Evolutionary conservation across 2,888 invertebrate genomes (phyloP), one percentile per base, ranked within the genome.

Genomic region (Eupithecia abbreviata): DNA sequence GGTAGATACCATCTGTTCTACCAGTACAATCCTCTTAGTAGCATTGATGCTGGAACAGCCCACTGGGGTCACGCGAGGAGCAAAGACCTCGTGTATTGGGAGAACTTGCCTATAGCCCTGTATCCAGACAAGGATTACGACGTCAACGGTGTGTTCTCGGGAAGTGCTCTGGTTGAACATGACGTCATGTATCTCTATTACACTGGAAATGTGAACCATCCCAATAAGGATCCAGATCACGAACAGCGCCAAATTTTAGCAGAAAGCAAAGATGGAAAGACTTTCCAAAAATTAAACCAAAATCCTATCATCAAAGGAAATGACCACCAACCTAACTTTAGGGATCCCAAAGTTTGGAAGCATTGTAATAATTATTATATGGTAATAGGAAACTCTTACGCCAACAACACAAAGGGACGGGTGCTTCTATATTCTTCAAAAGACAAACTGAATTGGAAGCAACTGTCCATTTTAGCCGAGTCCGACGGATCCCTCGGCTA

Each of bases 1-100:
- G 85, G 88, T 2, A 87, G 89, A 18, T 96, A 93, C 79, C 96
- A 96, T 80, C 82, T 95, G 4, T 95, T 95, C 79, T 96, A 93
- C 81, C 96, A 96, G 83, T 90, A 91, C 81, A 93, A 95, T 77
- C 95, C 95, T 0, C 68, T 88, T 3, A 88, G 87, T 49, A 91
- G 92, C 68, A 80, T 82, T 2, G 87, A n/a, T 80, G 4, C 87
- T 0, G 90, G 92, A 3, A 87, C 85, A 18, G 94, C 93, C 55
- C 91, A 93, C 77, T 96, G 96, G 96, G 96, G 93, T 0, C 96
- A 96, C 78, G 93, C 93, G 0, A 91, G 85, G 69, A 95, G 95
- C 74, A 79, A 71, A 0, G 95, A 96, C 79, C 82, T 96, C 2
- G 87, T 95, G 1, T 82, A 89, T 74, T 96, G 96, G 96, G 82